Evolutionary conservation across 92 coral and sea anemone genomes (phyloP).

Genomic region (Umimayanthus kanabou): DNA sequence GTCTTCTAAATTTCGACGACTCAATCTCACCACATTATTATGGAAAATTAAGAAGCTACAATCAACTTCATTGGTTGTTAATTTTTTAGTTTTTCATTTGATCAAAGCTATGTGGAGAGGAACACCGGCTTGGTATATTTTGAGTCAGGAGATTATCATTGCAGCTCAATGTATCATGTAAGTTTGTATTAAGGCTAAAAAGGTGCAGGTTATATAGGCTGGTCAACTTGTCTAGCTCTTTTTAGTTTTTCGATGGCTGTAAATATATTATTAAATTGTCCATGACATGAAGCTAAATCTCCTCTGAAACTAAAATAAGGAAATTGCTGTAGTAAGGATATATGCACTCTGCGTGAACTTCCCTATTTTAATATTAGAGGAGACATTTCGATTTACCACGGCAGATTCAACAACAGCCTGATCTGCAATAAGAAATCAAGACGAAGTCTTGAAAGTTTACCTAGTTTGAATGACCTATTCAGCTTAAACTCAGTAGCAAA

Average conservation of each 20-base stretch:
- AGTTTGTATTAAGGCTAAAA: conserved; percentile 28
- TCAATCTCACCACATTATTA: conserved; percentile 22
- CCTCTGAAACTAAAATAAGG: conserved; percentile 44
- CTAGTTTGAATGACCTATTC: no score
- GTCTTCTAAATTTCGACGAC: conserved; percentile 24
- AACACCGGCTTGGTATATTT: neutral
- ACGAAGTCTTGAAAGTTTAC: no score
- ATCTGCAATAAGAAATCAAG: no score
- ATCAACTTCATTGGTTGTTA: neutral
- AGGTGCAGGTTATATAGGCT: conserved; percentile 36
- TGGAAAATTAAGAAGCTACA: conserved; percentile 16
- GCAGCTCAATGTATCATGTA: conserved; percentile 8
- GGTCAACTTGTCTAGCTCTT: conserved; percentile 38
- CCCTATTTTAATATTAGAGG: no score
- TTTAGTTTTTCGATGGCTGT: conserved; percentile 26
- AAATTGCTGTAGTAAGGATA: neutral
- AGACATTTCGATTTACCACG: no score
- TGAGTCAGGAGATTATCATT: conserved; percentile 4
- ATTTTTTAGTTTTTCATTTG: neutral
- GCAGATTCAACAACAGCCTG: no score
- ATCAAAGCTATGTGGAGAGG: neutral
- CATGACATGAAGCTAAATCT: conserved; percentile 27
- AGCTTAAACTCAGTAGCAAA: no score
- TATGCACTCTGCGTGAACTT: no score
- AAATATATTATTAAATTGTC: conserved; percentile 33